Evolutionary conservation across 2,888 invertebrate genomes (phyloP).

Genomic region (Heteropelma amictum): DNA sequence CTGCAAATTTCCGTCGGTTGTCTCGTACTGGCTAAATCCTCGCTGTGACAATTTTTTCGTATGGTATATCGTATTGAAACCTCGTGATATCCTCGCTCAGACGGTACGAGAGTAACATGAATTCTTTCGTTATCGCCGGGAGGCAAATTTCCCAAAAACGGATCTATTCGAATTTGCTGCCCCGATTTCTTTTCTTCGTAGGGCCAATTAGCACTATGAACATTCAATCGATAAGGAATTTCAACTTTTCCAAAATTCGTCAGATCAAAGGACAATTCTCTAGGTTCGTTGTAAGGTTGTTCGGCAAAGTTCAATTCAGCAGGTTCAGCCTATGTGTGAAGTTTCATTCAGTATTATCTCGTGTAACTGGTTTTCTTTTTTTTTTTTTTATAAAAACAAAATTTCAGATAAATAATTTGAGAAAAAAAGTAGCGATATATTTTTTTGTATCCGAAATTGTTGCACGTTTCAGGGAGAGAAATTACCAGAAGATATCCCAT

Average conservation of each 20-base stretch:
- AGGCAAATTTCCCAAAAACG: conserved; percentile 63
- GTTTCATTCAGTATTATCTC: not conserved
- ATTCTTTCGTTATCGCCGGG: conserved; percentile 69
- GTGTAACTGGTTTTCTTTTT: no score
- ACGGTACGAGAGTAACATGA: conserved; percentile 67
- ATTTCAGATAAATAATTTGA: not conserved
- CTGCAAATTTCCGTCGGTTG: conserved; percentile 61
- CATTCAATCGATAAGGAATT: conserved; percentile 72
- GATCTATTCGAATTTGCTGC: conserved; percentile 63
- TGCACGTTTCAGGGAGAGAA: not conserved
- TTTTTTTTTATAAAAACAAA: not conserved
- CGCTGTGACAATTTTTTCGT: conserved; percentile 61
- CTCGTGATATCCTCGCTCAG: conserved; percentile 68
- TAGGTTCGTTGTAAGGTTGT: conserved; percentile 65
- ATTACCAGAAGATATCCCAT: conserved; percentile 56
- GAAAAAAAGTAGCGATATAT: not conserved
- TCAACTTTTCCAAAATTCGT: conserved; percentile 76
- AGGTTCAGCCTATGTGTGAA: conserved; percentile 73
- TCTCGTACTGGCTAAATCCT: conserved; percentile 51
- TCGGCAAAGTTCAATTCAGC: conserved; percentile 71
- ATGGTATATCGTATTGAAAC: conserved; percentile 72
- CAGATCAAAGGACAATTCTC: conserved; percentile 70
- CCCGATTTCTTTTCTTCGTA: conserved; percentile 49
- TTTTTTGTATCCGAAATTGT: not conserved
- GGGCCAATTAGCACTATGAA: conserved; percentile 55